Conservation (phyloP, 2,797 vertebrate species). For the Thunnus albacares region DNA sequence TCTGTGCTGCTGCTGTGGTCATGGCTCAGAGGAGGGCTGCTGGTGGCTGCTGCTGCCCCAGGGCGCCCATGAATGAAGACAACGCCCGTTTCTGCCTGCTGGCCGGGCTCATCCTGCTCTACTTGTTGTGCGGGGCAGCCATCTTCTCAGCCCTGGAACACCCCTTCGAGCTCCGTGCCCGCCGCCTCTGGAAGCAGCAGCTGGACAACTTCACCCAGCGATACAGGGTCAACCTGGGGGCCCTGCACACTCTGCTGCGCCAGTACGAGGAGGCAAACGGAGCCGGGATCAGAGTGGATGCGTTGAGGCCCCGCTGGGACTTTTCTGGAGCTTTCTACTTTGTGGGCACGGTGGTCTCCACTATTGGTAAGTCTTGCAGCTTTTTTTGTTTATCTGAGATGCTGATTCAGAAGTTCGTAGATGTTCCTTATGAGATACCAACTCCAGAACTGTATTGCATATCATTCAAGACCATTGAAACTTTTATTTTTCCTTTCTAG, state of each 20-base stretch:
- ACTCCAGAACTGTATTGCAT: not conserved
- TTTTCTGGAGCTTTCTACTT: slow-evolving; percentile 90
- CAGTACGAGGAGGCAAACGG: slow-evolving; percentile 87
- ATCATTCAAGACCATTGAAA: not conserved
- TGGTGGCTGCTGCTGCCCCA: slow-evolving; percentile 81
- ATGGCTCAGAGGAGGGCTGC: slow-evolving; percentile 85
- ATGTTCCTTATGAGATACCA: not conserved
- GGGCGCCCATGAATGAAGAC: slow-evolving; percentile 85
- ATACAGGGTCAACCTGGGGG: slow-evolving; percentile 78
- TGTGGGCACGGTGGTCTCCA: slow-evolving; percentile 88
- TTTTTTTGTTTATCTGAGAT: not conserved
- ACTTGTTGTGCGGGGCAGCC: slow-evolving; percentile 87
- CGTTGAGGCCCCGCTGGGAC: slow-evolving; percentile 86
- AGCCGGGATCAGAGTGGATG: slow-evolving; percentile 85
- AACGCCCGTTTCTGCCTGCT: slow-evolving; percentile 89
- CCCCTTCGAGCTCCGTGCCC: slow-evolving; percentile 84
- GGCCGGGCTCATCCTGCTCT: slow-evolving; percentile 86
- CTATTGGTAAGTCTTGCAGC: slow-evolving; percentile 82
- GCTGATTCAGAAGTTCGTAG: not conserved
- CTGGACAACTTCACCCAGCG: slow-evolving; percentile 84
- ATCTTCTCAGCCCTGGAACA: slow-evolving; percentile 88
- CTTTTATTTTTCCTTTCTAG: slow-evolving; percentile 62
- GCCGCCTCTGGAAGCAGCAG: slow-evolving; percentile 83
- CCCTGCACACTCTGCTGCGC: slow-evolving; percentile 82
- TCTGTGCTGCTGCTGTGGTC: slow-evolving; percentile 69